Evolutionary conservation across 1,140 invertebrate species (phyloP).

Genomic region (Zaprionus inermis): DNA sequence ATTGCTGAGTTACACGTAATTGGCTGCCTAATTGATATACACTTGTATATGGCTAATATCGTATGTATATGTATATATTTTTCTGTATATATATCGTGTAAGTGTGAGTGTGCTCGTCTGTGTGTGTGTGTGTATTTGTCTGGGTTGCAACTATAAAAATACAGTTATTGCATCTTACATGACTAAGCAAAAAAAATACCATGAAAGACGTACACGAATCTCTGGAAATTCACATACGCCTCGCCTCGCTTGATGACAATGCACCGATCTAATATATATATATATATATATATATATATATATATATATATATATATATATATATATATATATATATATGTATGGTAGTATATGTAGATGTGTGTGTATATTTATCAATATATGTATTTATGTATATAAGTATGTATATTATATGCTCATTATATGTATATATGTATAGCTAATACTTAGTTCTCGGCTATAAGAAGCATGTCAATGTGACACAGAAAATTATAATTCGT

Average conservation of each 20-base stretch:
- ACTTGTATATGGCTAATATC: constrained; percentile 10
- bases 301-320: no score
- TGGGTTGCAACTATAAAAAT: constrained; percentile 41
- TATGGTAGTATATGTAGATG: constrained; percentile 7
- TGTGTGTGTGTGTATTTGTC: constrained; percentile 15
- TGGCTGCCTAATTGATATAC: constrained; percentile 52
- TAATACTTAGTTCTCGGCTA: constrained; percentile 33
- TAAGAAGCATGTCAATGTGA: constrained; percentile 74
- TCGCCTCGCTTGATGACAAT: constrained; percentile 14
- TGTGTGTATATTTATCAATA: constrained; percentile 29
- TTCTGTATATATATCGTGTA: constrained; percentile 3
- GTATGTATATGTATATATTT: constrained; percentile 8
- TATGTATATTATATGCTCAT: constrained; percentile 21
- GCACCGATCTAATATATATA: constrained; percentile 35
- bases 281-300: constrained; percentile 18
- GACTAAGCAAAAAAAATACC: constrained; percentile 39
- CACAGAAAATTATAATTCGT: constrained; percentile 65
- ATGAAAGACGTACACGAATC: constrained; percentile 29
- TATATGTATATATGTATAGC: constrained; percentile 30
- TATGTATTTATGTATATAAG: constrained; percentile 23
- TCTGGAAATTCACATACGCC: neutral
- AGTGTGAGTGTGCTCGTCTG: constrained; percentile 16
- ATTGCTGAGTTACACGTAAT: constrained; percentile 40
- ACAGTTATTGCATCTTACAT: constrained; percentile 40
- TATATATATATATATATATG: constrained; percentile 24